Percentiles rank a stretch among this genome's conserved stretches.
phyloP scores from a whole-genome alignment of 2,113 vertebrate genomes.

The Candoia aspera region DNA sequence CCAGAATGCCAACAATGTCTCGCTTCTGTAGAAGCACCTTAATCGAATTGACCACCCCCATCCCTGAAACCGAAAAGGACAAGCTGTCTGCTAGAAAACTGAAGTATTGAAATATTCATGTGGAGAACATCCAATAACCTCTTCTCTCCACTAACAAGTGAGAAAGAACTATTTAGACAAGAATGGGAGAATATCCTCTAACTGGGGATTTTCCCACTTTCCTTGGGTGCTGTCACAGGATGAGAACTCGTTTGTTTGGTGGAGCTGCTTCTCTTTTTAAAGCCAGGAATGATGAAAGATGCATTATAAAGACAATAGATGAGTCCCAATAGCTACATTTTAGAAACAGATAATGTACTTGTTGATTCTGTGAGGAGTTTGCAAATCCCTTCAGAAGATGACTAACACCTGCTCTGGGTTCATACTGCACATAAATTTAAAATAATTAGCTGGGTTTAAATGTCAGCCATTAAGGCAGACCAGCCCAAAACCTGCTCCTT shows the following conservation, averaged over 20 bases:
- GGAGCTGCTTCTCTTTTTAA: not conserved
- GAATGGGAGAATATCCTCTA: not conserved
- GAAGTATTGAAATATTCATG: not conserved
- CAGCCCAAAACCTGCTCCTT: not conserved
- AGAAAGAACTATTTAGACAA: not conserved
- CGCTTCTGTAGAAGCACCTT: not conserved
- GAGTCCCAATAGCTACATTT: not conserved
- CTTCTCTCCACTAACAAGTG: not conserved
- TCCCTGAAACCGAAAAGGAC: not conserved
- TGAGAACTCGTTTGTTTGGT: not conserved
- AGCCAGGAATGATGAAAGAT: not conserved
- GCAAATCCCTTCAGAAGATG: not conserved
- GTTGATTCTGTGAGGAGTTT: not conserved
- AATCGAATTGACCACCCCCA: not conserved
- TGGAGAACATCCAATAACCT: not conserved
- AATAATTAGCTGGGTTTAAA: slow-evolving; percentile 1
- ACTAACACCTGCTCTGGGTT: not conserved
- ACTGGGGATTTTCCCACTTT: not conserved
- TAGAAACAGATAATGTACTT: not conserved
- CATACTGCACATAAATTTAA: not conserved
- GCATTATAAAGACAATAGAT: not conserved
- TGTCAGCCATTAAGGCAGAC: not conserved
- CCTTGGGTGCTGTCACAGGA: not conserved
- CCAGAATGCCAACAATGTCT: not conserved
- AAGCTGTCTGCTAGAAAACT: not conserved